A percentile compares a stretch with the other conserved stretches of the same genome.
These are phyloP conservation scores for Intellagama lesueurii DNA, from an alignment of 2,797 vertebrate genomes.

Conservation along the genomic window DNA sequence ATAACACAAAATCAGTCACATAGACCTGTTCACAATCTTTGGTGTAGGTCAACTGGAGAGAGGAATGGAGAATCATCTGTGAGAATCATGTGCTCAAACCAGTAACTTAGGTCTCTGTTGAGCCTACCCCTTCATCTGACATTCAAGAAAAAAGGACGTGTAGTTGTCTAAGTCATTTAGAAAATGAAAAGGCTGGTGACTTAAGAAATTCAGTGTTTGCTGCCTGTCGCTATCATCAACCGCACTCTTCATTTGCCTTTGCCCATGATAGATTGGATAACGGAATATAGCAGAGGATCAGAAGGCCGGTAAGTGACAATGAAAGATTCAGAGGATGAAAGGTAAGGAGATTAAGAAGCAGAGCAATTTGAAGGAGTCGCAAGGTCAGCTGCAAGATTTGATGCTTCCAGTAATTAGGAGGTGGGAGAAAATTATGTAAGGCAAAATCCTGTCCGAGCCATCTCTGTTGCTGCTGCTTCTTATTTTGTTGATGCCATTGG, in stretches of 20 bases:
- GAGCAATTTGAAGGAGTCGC: conserved; percentile 46
- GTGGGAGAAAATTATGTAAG: conserved; percentile 15
- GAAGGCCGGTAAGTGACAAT: conserved; percentile 41
- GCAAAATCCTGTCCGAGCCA: conserved; percentile 25
- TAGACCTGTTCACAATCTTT: not conserved
- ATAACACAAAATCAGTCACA: not conserved
- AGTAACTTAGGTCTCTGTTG: not conserved
- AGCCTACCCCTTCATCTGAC: not conserved
- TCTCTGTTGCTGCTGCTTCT: not conserved
- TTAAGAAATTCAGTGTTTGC: conserved; percentile 17
- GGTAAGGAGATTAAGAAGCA: conserved; percentile 59
- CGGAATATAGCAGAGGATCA: conserved; percentile 23
- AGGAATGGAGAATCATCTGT: too few relatives aligned
- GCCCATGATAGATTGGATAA: conserved; percentile 15
- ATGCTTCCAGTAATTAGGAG: conserved; percentile 31
- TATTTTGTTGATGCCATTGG: not conserved
- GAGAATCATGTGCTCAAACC: not conserved
- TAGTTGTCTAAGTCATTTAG: not conserved
- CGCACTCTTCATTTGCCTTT: not conserved
- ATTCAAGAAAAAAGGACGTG: conserved; percentile 35
- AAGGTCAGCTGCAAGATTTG: conserved; percentile 40
- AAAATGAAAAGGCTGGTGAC: not conserved
- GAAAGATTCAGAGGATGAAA: conserved; percentile 58
- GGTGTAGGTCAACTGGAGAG: not conserved
- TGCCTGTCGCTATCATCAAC: conserved; percentile 13